Conservation (phyloP, 2,888 invertebrate genomes). For the Biston betularia region DNA sequence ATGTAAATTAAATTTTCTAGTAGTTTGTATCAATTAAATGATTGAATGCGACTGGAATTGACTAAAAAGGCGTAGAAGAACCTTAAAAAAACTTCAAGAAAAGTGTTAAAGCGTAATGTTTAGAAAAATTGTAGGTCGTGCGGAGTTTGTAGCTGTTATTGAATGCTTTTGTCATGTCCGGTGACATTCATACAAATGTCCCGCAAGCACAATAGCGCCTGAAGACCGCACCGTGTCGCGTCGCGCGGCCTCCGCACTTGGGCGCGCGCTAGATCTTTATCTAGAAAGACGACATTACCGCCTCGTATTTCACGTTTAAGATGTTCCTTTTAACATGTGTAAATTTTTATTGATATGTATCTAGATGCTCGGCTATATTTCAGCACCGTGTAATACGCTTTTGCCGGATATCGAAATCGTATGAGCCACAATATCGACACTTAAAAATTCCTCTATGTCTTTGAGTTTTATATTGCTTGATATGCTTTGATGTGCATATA, state of each 20-base stretch:
- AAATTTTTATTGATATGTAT: conserved; percentile 54
- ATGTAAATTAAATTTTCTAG: conserved; percentile 4
- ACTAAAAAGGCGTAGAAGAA: conserved; percentile 2
- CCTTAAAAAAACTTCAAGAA: not conserved
- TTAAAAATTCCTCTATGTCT: not conserved
- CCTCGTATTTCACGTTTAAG: conserved; percentile 52
- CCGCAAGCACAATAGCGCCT: conserved; percentile 51
- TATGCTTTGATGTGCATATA: conserved; percentile 21
- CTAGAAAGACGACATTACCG: conserved; percentile 52
- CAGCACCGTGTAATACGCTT: conserved; percentile 40
- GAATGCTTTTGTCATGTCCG: conserved; percentile 57
- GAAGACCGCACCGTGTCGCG: conserved; percentile 39
- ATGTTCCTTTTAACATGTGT: conserved; percentile 52
- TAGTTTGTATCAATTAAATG: not conserved
- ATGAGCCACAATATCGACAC: conserved; percentile 9
- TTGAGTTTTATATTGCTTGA: conserved; percentile 17
- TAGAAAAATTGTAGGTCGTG: conserved; percentile 47
- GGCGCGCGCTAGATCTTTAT: conserved; percentile 56
- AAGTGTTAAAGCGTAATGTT: conserved; percentile 22
- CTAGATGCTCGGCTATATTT: conserved; percentile 44
- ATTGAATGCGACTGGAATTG: conserved; percentile 1
- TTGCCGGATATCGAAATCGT: conserved; percentile 17
- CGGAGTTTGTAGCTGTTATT: conserved; percentile 50
- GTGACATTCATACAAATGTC: conserved; percentile 53
- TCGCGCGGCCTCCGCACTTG: conserved; percentile 42